Conservation (phyloP, 2,888 invertebrate species). For the Cepaea hortensis region DNA sequence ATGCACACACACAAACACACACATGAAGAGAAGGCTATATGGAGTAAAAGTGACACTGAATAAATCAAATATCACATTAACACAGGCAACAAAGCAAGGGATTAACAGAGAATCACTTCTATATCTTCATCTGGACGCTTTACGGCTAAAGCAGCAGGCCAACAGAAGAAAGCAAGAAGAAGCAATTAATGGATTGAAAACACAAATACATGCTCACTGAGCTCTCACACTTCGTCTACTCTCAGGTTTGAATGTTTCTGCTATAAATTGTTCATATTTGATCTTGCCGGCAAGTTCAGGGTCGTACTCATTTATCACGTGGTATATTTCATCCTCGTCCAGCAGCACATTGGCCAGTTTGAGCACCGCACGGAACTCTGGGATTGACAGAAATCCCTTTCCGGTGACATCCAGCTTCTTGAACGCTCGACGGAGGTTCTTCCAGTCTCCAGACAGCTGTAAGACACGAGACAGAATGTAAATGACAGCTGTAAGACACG, state of each 20-base stretch:
- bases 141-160: not conserved
- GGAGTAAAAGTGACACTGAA: too few species aligned
- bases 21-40: too few species aligned
- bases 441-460: conserved; percentile 75
- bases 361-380: conserved; percentile 74
- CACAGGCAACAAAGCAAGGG: too few species aligned
- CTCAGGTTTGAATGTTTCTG: conserved; percentile 69
- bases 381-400: conserved; percentile 69
- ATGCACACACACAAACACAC: too few species aligned
- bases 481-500: too few species aligned
- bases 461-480: conserved; percentile 6
- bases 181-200: not conserved
- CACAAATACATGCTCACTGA: not conserved
- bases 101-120: not conserved
- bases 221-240: conserved; percentile 61
- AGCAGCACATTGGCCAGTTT: conserved; percentile 73
- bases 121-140: not conserved
- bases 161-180: not conserved
- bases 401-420: conserved; percentile 71
- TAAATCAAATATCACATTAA: too few species aligned
- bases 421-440: conserved; percentile 73
- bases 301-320: conserved; percentile 73
- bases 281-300: conserved; percentile 73
- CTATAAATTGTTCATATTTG: conserved; percentile 72
- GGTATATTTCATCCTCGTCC: conserved; percentile 75